Percentiles rank a stretch among this genome's conserved stretches.
These are phyloP conservation scores for Columba janthina DNA, from an alignment of 2,113 vertebrate genomes.

Conservation along the genomic window DNA sequence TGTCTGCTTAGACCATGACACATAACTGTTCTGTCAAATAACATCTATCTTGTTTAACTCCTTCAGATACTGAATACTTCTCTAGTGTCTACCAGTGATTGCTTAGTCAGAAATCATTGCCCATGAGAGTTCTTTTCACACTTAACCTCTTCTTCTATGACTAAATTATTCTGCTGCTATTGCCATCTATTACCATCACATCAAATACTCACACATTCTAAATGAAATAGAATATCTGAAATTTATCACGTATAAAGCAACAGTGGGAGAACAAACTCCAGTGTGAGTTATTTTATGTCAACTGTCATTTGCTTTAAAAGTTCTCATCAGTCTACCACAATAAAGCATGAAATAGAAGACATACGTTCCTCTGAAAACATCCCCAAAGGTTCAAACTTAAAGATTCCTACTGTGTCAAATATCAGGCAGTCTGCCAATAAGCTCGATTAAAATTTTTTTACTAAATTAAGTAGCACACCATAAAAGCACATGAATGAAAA, in stretches of 20 bases:
- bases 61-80: not conserved
- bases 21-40: not conserved
- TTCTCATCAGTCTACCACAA: constrained; percentile 55
- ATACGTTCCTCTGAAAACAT: constrained; percentile 45
- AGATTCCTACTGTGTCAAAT: constrained; percentile 27
- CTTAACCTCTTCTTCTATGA: not conserved
- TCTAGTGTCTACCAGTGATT: not conserved
- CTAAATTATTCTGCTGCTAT: not conserved
- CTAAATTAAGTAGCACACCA: constrained; percentile 25
- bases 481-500: constrained; percentile 8
- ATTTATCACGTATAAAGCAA: constrained; percentile 33
- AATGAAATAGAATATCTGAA: constrained; percentile 1
- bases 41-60: constrained; percentile 5
- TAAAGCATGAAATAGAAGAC: constrained; percentile 48
- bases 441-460: constrained; percentile 44
- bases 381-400: constrained; percentile 31
- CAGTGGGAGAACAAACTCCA: constrained; percentile 37
- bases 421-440: constrained; percentile 55
- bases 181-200: not conserved
- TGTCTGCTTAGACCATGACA: constrained; percentile 7
- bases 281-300: constrained; percentile 36
- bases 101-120: not conserved
- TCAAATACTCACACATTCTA: not conserved
- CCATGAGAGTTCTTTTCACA: not conserved
- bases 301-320: constrained; percentile 49